Evolutionary conservation across 2,888 invertebrate genomes (phyloP).

Genomic region (Asteroscopus sphinx): DNA sequence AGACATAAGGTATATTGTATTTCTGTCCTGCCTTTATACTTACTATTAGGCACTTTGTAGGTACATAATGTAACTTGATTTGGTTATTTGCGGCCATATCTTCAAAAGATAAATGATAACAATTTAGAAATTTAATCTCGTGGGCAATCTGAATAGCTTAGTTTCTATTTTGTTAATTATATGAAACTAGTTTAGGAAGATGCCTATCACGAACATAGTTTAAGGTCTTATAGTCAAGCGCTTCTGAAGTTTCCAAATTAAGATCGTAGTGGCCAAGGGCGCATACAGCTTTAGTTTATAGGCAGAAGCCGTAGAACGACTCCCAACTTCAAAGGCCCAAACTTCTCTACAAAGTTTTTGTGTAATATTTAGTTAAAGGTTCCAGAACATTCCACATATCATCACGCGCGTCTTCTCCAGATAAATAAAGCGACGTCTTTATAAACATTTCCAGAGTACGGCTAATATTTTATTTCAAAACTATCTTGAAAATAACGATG

Average conservation of each 20-base stretch:
- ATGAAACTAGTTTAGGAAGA: slow-evolving; percentile 45
- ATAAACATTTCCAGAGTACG: slow-evolving; percentile 15
- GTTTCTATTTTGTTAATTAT: slow-evolving; percentile 40
- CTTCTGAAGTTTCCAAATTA: slow-evolving; percentile 57
- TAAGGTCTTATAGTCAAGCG: slow-evolving; percentile 40
- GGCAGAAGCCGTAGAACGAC: slow-evolving; percentile 30
- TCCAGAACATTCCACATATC: too few species aligned
- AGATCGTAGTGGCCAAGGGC: slow-evolving; percentile 48
- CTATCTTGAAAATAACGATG: slow-evolving; percentile 35
- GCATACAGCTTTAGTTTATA: slow-evolving; percentile 50
- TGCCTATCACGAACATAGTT: slow-evolving; percentile 44
- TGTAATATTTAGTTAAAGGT: slow-evolving; percentile 56
- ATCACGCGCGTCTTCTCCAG: too few species aligned
- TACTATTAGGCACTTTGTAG: background rate
- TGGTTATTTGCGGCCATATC: slow-evolving; percentile 4
- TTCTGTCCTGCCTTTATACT: background rate
- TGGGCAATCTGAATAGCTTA: slow-evolving; percentile 6
- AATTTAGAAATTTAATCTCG: slow-evolving; percentile 5
- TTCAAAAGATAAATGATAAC: slow-evolving; percentile 1
- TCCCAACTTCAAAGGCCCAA: slow-evolving; percentile 38
- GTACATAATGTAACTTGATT: background rate
- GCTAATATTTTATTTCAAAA: slow-evolving; percentile 22
- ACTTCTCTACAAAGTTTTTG: slow-evolving; percentile 48
- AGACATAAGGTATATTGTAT: background rate
- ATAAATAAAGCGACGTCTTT: slow-evolving; percentile 5